Evolutionary conservation across 1,140 invertebrate species (phyloP).

Genomic region (fruit fly (Drosophila melanogaster)): DNA sequence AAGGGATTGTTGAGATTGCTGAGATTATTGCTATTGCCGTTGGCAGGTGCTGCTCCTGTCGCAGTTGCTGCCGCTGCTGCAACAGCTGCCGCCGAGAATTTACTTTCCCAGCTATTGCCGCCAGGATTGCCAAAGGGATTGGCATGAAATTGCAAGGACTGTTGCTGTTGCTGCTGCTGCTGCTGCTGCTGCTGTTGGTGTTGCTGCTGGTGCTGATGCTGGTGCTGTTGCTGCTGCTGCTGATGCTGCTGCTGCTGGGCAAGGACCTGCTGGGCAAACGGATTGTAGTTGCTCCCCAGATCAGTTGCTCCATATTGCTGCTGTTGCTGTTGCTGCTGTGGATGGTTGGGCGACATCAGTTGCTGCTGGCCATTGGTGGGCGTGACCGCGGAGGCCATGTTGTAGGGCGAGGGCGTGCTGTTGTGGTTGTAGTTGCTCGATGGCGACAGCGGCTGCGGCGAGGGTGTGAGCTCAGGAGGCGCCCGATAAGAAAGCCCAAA

Average conservation of each 20-base stretch:
- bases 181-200: slow-evolving; percentile 61
- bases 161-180: slow-evolving; percentile 64
- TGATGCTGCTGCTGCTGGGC: slow-evolving; percentile 62
- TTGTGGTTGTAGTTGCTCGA: slow-evolving; percentile 79
- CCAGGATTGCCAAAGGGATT: slow-evolving; percentile 64
- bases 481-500: slow-evolving; percentile 69
- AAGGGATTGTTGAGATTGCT: slow-evolving; percentile 82
- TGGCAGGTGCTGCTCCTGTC: slow-evolving; percentile 35
- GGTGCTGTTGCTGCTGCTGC: slow-evolving; percentile 54
- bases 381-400: slow-evolving; percentile 45
- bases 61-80: slow-evolving; percentile 47
- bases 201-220: slow-evolving; percentile 56
- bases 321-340: slow-evolving; percentile 61
- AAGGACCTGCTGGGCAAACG: slow-evolving; percentile 61
- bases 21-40: slow-evolving; percentile 64
- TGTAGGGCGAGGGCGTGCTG: slow-evolving; percentile 77
- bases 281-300: slow-evolving; percentile 57
- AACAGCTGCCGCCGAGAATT: slow-evolving; percentile 61
- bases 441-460: slow-evolving; percentile 78
- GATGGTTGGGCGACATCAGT: slow-evolving; percentile 58
- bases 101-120: slow-evolving; percentile 67
- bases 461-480: slow-evolving; percentile 75
- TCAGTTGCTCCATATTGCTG: slow-evolving; percentile 57
- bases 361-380: slow-evolving; percentile 64
- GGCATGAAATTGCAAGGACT: slow-evolving; percentile 50